Evolutionary conservation across 2,113 vertebrate species (phyloP), one percentile per base, ranked within the genome.

Genomic region (Marmota monax): DNA sequence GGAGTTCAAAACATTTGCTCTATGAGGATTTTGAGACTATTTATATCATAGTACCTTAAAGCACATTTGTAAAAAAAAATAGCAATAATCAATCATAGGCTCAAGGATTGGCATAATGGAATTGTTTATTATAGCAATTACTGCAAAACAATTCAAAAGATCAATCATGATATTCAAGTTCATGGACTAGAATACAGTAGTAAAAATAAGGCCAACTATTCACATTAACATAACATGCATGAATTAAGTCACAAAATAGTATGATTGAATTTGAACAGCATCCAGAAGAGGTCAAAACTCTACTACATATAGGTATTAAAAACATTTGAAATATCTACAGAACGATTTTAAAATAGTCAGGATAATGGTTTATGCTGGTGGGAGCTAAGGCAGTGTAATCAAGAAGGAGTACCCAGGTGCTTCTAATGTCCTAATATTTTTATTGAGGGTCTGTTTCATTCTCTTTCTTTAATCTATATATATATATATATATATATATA

Each of bases 381-480:
- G 67, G 23, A 27, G 10, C 74, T 4, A 51, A 20, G 20, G 45
- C 72, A 82, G 53, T 18, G 32, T 65, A 77, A 88, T 69, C 88
- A 83, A 73, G 51, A n/a, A 70, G 37, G 23, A 34, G 18, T 61
- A 58, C 5, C 69, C 4, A 79, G 32, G 5, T 9, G 58, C 56
- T 72, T 69, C 29, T 84, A 58, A 80, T 22, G 16, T 29, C 53
- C 37, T 67, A 13, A 53, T 45, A 45, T 88, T 95, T 37, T 61
- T 63, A 92, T 37, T 53, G 3, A 70, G 69, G 69, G 42, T 69
- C 65, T 96, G 3, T 34, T 73, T 80, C 61, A 42, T 69, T 80
- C 73, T 27, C 85, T 93, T 95, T 95, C 87, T 96, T 84, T 88
- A 95, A n/a, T n/a, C n/a, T n/a, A n/a, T n/a, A n/a, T n/a, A n/a